These are phyloP conservation scores for Patella depressa DNA, from an alignment of 2,888 invertebrate species.

Conservation along the genomic window DNA sequence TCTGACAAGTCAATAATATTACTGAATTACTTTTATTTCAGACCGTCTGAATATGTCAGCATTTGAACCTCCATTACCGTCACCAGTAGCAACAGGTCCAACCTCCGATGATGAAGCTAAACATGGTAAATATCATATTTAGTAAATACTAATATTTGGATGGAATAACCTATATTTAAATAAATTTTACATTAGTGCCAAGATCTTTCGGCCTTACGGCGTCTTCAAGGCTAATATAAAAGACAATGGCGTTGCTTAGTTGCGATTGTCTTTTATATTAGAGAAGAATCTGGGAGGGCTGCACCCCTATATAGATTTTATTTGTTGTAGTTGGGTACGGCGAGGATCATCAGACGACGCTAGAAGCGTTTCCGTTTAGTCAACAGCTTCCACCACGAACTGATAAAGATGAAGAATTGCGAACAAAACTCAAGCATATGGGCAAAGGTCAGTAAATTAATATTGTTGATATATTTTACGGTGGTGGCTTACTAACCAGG, in stretches of 20 bases:
- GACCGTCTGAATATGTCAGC: conserved; percentile 57
- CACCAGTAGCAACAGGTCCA: neutral
- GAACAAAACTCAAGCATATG: conserved; percentile 66
- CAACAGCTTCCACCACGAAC: conserved; percentile 48
- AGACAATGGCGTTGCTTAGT: too few relatives aligned
- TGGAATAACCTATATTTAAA: too few relatives aligned
- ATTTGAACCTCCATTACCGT: conserved; percentile 43
- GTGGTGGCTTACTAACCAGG: too few relatives aligned
- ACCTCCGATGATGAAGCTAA: conserved; percentile 2
- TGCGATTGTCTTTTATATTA: too few relatives aligned
- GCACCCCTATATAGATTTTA: neutral
- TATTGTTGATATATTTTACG: too few relatives aligned
- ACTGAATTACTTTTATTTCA: conserved; percentile 33
- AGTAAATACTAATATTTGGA: too few relatives aligned
- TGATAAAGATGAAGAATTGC: conserved; percentile 61
- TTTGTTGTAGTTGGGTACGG: conserved; percentile 62
- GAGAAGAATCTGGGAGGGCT: neutral
- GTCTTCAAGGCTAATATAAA: too few relatives aligned
- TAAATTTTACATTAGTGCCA: too few relatives aligned
- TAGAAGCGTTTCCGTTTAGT: conserved; percentile 67
- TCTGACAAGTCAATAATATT: neutral
- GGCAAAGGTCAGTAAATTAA: conserved; percentile 58
- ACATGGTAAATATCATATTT: neutral
- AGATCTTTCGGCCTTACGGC: too few relatives aligned
- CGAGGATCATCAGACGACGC: conserved; percentile 56